Evolutionary conservation across 2,797 vertebrate genomes (phyloP).

Genomic region (Neosilurus hyrtlii): DNA sequence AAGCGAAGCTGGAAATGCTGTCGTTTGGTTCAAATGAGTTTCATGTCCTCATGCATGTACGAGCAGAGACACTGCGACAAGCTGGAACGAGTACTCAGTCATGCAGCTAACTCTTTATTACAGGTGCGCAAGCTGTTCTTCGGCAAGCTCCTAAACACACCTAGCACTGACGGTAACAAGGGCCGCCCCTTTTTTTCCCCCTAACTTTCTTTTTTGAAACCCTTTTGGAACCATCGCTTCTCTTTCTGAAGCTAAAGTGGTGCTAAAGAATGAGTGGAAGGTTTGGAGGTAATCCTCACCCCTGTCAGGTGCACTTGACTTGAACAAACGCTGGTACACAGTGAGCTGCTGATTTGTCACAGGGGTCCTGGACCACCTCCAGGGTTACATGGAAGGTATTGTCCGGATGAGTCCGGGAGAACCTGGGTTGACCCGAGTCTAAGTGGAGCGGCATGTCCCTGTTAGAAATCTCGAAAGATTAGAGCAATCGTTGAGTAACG

Average conservation of each 20-base stretch:
- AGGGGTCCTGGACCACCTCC: background rate
- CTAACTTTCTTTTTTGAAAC: slow-evolving; percentile 25
- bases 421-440: background rate
- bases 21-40: background rate
- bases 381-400: slow-evolving; percentile 30
- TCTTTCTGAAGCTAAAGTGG: slow-evolving; percentile 41
- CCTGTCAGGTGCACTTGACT: slow-evolving; percentile 62
- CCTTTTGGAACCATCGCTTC: slow-evolving; percentile 47
- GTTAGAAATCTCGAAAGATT: background rate
- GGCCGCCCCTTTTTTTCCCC: slow-evolving; percentile 21
- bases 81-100: slow-evolving; percentile 7
- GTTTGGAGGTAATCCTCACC: slow-evolving; percentile 62
- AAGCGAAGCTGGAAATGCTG: background rate
- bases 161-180: slow-evolving; percentile 36
- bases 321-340: background rate
- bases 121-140: background rate
- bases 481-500: background rate
- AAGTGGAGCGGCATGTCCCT: slow-evolving; percentile 13
- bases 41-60: slow-evolving; percentile 9
- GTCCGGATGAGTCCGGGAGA: background rate
- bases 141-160: background rate
- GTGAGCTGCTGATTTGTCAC: background rate
- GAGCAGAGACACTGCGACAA: background rate
- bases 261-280: background rate
- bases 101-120: slow-evolving; percentile 10